Conservation (phyloP, 2,113 vertebrate genomes). For the Struthidea cinerea region DNA sequence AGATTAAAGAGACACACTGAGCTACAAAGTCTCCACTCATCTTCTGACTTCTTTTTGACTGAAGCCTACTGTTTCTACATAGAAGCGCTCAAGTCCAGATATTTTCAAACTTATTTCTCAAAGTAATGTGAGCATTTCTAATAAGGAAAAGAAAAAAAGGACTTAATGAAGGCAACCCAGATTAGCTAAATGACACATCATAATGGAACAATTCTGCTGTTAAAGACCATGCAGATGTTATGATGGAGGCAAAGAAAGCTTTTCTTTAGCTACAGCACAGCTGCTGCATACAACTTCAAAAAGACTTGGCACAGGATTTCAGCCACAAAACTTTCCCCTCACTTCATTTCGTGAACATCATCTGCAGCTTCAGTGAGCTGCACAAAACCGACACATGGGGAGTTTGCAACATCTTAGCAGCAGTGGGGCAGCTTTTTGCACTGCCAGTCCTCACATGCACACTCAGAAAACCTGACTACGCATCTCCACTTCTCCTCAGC, state of each 20-base stretch:
- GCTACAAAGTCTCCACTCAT: not conserved
- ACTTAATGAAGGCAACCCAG: not conserved
- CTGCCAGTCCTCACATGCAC: not conserved
- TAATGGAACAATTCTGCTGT: not conserved
- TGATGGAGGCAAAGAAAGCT: slow-evolving; percentile 8
- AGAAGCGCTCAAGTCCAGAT: not conserved
- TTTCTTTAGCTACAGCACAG: slow-evolving; percentile 51
- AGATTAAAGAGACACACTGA: not conserved
- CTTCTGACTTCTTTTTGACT: not conserved
- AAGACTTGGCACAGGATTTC: slow-evolving; percentile 40
- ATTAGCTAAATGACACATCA: slow-evolving; percentile 3
- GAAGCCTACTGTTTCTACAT: not conserved
- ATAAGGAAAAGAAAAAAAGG: not conserved
- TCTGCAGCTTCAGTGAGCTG: not conserved
- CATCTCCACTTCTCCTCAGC: not conserved
- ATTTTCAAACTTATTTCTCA: not conserved
- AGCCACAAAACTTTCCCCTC: slow-evolving; percentile 35
- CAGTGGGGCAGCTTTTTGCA: not conserved
- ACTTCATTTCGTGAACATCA: not conserved
- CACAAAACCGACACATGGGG: not conserved
- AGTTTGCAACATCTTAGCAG: not conserved
- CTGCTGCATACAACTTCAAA: slow-evolving; percentile 47
- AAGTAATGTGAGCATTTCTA: not conserved
- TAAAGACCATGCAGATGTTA: slow-evolving; percentile 51
- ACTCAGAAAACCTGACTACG: not conserved